Conservation (phyloP, 2,113 vertebrate species). For the Brachyhypopomus occidentalis region DNA sequence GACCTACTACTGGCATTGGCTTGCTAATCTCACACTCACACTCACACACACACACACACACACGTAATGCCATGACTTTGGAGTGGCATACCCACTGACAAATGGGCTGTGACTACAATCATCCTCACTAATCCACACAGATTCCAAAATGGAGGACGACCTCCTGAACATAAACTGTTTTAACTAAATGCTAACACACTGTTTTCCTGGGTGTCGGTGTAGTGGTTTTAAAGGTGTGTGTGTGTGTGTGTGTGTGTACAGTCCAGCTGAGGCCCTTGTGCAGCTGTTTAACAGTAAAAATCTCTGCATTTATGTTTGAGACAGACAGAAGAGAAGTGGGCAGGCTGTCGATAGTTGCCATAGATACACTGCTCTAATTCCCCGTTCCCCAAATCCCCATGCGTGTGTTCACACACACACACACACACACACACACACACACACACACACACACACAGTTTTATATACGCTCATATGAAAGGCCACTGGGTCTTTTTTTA, state of each 20-base stretch:
- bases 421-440: neutral
- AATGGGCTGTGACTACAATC: constrained; percentile 28
- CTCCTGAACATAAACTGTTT: no score
- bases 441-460: constrained; percentile 10
- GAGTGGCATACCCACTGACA: constrained; percentile 44
- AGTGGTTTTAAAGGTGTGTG: no score
- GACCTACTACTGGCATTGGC: constrained; percentile 50
- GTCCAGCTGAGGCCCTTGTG: no score
- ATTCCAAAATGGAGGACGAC: no score
- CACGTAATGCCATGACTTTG: constrained; percentile 51
- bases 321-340: constrained; percentile 23
- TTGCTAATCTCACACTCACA: constrained; percentile 29
- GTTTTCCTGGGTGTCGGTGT: no score
- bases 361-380: constrained; percentile 76
- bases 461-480: constrained; percentile 24
- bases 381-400: constrained; percentile 29
- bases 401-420: neutral
- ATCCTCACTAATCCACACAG: constrained; percentile 26
- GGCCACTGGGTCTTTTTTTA: constrained; percentile 45
- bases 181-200: no score
- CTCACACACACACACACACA: constrained; percentile 32
- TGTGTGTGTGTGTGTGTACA: no score
- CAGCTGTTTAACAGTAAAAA: neutral
- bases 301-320: neutral
- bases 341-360: constrained; percentile 72